Percentiles rank a stretch among this genome's conserved stretches.
These are phyloP conservation scores for Pseudochromis fuscus DNA, from an alignment of 2,797 vertebrate genomes.

Conservation along the genomic window DNA sequence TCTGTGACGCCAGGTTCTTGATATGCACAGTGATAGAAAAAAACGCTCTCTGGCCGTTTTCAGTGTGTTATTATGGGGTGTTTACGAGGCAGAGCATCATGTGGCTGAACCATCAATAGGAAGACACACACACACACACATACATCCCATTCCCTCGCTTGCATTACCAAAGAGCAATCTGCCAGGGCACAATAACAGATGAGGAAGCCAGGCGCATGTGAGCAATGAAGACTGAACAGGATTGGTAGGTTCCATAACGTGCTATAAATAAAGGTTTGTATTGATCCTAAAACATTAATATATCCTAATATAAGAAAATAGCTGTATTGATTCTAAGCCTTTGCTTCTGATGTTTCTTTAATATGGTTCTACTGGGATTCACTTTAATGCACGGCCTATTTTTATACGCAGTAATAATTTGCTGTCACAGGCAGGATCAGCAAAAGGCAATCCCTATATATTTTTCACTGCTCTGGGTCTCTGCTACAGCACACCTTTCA, in stretches of 20 bases:
- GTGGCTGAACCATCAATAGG: constrained; percentile 40
- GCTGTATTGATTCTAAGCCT: constrained; percentile 60
- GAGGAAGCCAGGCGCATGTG: constrained; percentile 27
- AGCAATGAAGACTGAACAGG: constrained; percentile 26
- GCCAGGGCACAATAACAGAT: constrained; percentile 46
- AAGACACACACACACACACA: constrained; percentile 27
- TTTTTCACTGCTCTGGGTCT: constrained; percentile 41
- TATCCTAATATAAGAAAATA: constrained; percentile 58
- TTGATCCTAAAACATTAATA: constrained; percentile 64
- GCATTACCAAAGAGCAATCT: constrained; percentile 53
- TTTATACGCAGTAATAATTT: constrained; percentile 71
- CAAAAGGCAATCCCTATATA: constrained; percentile 53
- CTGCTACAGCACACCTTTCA: constrained; percentile 29
- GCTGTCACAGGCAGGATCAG: constrained; percentile 64
- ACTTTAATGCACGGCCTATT: constrained; percentile 63
- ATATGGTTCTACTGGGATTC: constrained; percentile 60
- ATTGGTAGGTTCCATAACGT: constrained; percentile 30
- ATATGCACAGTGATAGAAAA: constrained; percentile 61
- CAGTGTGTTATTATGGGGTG: constrained; percentile 50
- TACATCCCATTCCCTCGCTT: constrained; percentile 9
- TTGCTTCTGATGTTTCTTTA: constrained; percentile 57
- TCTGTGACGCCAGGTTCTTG: constrained; percentile 58
- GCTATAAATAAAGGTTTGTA: constrained; percentile 56
- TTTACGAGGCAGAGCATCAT: constrained; percentile 61
- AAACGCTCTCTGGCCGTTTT: constrained; percentile 27